Conservation (phyloP, 2,113 vertebrate genomes). For the Chauna torquata region DNA sequence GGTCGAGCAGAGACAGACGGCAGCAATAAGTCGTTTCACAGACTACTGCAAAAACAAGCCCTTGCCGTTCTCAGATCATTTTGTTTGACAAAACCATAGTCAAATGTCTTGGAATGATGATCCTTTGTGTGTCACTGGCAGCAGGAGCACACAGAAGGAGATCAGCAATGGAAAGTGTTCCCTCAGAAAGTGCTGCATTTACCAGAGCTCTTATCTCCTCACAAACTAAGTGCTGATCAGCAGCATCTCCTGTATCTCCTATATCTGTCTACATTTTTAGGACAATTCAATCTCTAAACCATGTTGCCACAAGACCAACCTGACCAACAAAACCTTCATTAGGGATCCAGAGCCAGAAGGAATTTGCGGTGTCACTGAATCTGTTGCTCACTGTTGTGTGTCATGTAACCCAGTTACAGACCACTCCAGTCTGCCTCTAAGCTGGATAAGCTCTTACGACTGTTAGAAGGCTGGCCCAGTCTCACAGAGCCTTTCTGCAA, state of each 20-base stretch:
- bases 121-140: background rate
- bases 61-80: conserved; percentile 18
- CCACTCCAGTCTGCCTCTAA: background rate
- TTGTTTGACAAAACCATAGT: background rate
- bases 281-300: background rate
- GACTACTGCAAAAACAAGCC: background rate
- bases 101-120: background rate
- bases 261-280: background rate
- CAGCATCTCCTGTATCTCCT: background rate
- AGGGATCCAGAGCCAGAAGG: background rate
- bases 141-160: background rate
- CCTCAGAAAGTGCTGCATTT: background rate
- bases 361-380: background rate
- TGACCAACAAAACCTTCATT: background rate
- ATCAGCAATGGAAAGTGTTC: background rate
- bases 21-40: conserved; percentile 30
- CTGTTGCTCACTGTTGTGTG: background rate
- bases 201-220: background rate
- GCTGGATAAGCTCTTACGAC: background rate
- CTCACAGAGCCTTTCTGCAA: background rate
- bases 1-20: conserved; percentile 24
- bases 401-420: background rate
- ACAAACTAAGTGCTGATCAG: background rate
- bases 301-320: background rate
- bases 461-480: background rate